Evolutionary conservation across 2,888 invertebrate species (phyloP).

Genomic region (Amblyteles armatorius): DNA sequence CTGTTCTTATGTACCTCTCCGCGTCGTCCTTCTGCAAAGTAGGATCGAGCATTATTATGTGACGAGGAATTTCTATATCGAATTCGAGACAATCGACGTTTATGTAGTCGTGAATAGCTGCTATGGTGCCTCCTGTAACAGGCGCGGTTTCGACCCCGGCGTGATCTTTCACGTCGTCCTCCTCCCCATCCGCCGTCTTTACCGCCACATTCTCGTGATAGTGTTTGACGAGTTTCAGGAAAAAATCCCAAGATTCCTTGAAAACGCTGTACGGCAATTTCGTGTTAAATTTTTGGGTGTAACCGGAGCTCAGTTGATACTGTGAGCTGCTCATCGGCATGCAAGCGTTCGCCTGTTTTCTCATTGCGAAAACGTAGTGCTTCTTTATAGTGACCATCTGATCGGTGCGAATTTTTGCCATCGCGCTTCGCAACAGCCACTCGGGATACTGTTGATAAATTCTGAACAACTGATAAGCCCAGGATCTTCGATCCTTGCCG

Average conservation of each 20-base stretch:
- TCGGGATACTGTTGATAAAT: conserved; percentile 91
- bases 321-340: conserved; percentile 85
- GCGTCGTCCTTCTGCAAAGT: conserved; percentile 84
- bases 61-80: conserved; percentile 86
- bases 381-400: conserved; percentile 87
- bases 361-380: conserved; percentile 81
- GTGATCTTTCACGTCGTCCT: conserved; percentile 23
- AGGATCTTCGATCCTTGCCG: conserved; percentile 87
- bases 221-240: conserved; percentile 74
- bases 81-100: conserved; percentile 80
- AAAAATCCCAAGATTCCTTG: conserved; percentile 80
- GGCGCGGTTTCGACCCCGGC: conserved; percentile 82
- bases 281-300: conserved; percentile 84
- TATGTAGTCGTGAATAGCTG: conserved; percentile 85
- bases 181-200: conserved; percentile 49
- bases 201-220: conserved; percentile 69
- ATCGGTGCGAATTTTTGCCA: conserved; percentile 87
- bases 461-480: conserved; percentile 88
- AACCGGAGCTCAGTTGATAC: conserved; percentile 84
- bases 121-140: conserved; percentile 85
- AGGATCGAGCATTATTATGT: conserved; percentile 86
- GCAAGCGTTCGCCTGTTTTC: conserved; percentile 82
- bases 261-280: conserved; percentile 85
- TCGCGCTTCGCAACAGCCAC: conserved; percentile 87
- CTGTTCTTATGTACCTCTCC: conserved; percentile 83